These are phyloP conservation scores for Bradysia coprophila DNA, from an alignment of 1,140 invertebrate species.

Conservation along the genomic window DNA sequence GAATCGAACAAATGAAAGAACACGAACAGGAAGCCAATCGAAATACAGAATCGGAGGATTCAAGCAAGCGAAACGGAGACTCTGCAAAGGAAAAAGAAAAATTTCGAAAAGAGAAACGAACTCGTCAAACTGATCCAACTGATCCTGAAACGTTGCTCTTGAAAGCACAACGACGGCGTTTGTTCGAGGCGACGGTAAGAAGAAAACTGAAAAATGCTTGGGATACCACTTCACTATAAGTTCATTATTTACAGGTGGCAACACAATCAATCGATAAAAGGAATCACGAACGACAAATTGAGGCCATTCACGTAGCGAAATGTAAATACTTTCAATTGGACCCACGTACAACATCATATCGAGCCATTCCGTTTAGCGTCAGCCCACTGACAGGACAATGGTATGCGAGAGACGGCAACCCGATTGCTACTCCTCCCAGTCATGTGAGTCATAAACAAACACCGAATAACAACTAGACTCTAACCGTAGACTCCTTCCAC, in stretches of 20 bases:
- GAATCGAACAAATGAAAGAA: conserved; percentile 82
- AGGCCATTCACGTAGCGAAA: conserved; percentile 37
- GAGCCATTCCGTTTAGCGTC: conserved; percentile 36
- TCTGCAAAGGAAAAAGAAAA: conserved; percentile 18
- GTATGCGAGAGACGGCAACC: conserved; percentile 24
- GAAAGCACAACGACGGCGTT: conserved; percentile 50
- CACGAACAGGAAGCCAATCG: conserved; percentile 66
- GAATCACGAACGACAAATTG: conserved; percentile 36
- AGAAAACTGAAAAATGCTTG: background rate
- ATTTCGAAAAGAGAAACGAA: conserved; percentile 13
- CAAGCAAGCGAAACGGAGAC: conserved; percentile 12
- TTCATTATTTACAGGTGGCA: no score
- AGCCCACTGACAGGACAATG: conserved; percentile 38
- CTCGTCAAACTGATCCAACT: background rate
- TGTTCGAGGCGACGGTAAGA: conserved; percentile 45
- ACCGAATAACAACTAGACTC: no score
- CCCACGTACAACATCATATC: conserved; percentile 30
- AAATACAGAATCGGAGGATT: conserved; percentile 14
- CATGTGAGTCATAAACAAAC: conserved; percentile 23
- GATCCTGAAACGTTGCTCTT: conserved; percentile 22
- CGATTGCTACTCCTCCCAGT: conserved; percentile 22
- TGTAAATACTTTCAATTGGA: conserved; percentile 38
- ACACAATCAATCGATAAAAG: no score
- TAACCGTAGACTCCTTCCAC: no score
- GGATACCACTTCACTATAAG: background rate